Conservation (phyloP, 1,140 invertebrate species). For the Hylaeus anthracinus region DNA sequence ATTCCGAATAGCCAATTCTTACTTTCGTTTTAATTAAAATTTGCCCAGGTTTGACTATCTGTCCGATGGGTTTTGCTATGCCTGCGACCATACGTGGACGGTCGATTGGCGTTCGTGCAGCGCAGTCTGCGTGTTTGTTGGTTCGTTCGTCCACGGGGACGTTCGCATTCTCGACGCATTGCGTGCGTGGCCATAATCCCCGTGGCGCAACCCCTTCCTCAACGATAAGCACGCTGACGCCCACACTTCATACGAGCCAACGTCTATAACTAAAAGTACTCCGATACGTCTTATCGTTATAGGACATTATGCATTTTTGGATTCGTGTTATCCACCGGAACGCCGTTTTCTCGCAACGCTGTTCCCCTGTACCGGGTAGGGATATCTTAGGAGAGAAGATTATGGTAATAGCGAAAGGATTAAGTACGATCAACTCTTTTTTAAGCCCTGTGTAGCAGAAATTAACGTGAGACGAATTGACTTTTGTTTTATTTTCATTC, state of each 20-base stretch:
- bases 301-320: conserved; percentile 31
- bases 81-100: conserved; percentile 60
- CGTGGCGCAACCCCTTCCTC: conserved; percentile 31
- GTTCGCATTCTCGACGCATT: conserved; percentile 69
- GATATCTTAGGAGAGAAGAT: neutral
- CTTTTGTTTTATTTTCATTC: too few relatives aligned
- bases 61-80: conserved; percentile 44
- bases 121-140: conserved; percentile 61
- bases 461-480: too few relatives aligned
- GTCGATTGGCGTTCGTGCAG: conserved; percentile 69
- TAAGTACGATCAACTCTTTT: too few relatives aligned
- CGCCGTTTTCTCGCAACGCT: neutral
- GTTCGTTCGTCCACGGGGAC: conserved; percentile 58
- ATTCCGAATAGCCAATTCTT: too few relatives aligned
- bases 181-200: conserved; percentile 64
- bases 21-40: too few relatives aligned
- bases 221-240: conserved; percentile 59
- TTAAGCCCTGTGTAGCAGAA: too few relatives aligned
- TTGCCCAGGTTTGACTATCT: conserved; percentile 10
- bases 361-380: neutral
- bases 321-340: conserved; percentile 17
- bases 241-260: conserved; percentile 41
- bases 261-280: conserved; percentile 47
- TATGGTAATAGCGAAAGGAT: too few relatives aligned
- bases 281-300: conserved; percentile 50